Evolutionary conservation across 1,140 invertebrate species (phyloP), one percentile per base, ranked within the genome.

Genomic region (Agrypnia vestita): DNA sequence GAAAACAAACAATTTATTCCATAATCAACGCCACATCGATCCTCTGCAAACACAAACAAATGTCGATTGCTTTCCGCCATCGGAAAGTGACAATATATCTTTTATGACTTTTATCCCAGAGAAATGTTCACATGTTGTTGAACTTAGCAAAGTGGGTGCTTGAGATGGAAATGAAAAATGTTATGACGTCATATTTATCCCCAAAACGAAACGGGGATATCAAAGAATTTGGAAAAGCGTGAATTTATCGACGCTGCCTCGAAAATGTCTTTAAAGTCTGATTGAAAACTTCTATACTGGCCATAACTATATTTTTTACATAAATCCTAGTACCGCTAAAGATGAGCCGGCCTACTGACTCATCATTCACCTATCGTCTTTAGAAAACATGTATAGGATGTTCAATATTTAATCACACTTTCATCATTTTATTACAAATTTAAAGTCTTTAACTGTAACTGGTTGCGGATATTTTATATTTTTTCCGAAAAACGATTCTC

Each of bases 211-310:
- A 51, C 49, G 49, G 49, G 17, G 56, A 47, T 62, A 59, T 61
- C 51, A 61, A 35, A 12, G 61, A 76, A 62, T 53, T 53, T 47
- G 15, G 62, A 19, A 61, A 67, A 49, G 61, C 61, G 59, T 25
- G 67, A 79, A 82, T 82, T 82, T 82, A 82, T 76, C 53, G 81
- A n/a, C 75, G 69, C 49, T 62, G 73, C 73, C 43, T 44, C 21
- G 25, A 25, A 72, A 78, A 78, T 74, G 81, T 82, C 81, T 49
- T 79, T 75, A 78, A 82, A 82, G 76, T 82, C 81, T 82, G 81
- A 82, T 82, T 82, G 81, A 82, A 82, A 82, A 82, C 78, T 80
- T 76, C 75, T 78, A 74, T 71, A 82, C 80, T 78, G 81, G 78
- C 81, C 69, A 75, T 82, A 82, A 82, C 75, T 78, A 79, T 82